A percentile compares a stretch with the other conserved stretches of the same genome.
These are phyloP conservation scores for Agrochola lychnidis DNA, from an alignment of 2,888 invertebrate genomes.

Conservation along the genomic window DNA sequence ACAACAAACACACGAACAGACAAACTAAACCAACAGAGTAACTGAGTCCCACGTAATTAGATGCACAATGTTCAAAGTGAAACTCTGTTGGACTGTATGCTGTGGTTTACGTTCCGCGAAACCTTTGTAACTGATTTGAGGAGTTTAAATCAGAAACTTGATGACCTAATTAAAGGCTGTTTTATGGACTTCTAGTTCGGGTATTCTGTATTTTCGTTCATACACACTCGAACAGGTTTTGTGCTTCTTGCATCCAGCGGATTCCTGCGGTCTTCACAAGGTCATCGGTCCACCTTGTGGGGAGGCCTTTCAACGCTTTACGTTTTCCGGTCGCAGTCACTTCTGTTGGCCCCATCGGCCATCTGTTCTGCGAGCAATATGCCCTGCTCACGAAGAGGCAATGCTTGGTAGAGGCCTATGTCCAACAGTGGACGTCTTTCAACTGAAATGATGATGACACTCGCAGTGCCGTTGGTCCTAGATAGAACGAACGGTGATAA, in stretches of 20 bases:
- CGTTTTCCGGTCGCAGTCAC: background rate
- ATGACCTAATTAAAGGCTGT: background rate
- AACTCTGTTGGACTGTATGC: constrained; percentile 56
- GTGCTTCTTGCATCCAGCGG: background rate
- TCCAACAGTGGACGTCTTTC: background rate
- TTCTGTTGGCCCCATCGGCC: background rate
- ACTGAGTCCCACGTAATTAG: constrained; percentile 63
- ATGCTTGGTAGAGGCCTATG: background rate
- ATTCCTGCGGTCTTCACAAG: background rate
- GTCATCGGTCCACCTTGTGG: background rate
- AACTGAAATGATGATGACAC: background rate
- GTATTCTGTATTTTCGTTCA: constrained; percentile 1
- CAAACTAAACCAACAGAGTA: constrained; percentile 62
- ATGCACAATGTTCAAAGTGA: constrained; percentile 65
- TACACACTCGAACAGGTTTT: background rate
- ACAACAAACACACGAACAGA: constrained; percentile 43
- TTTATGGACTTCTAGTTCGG: background rate
- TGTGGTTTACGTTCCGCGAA: constrained; percentile 60
- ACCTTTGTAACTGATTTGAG: constrained; percentile 56
- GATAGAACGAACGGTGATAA: background rate
- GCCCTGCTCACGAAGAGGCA: too few species aligned
- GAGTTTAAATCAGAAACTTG: constrained; percentile 29
- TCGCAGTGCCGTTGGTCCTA: too few species aligned
- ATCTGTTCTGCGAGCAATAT: background rate
- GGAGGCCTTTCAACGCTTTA: too few species aligned